Base-by-base conservation (phyloP, 2,113 vertebrate species). In the Carlito syrichta region DNA sequence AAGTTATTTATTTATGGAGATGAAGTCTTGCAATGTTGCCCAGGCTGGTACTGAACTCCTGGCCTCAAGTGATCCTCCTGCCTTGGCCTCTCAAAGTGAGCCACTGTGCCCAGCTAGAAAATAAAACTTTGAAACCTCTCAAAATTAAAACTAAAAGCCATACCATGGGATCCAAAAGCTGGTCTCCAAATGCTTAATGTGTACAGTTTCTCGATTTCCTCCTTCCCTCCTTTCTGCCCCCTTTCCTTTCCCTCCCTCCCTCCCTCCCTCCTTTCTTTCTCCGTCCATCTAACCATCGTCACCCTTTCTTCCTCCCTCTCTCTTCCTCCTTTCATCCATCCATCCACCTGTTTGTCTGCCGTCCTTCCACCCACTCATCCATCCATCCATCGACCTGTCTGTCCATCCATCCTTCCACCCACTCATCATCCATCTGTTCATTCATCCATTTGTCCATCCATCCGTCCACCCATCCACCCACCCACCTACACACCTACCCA, bases 231-330 rank as follows among this genome's bases (percentile, higher is more conserved):
- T 7, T 66, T 27, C 63, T 60, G 2, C 9, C 60, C 16, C 16
- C 16, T 16, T 54, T 54, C 16, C 52, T 54, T 54, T 54, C 52
- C 16, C 16, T 56, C 54, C 17, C 23, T 62, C 8, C 25, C 4
- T 30, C 4, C 27, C 25, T 9, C 5, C 14, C 7, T 17, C 32
- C 6, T 32, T 3, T 6, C 16, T 1, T 2, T 12, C 27, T 17
- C 2, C 14, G 1, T 35, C 5, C 32, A 11, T 66, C 6, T 2
- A 4, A 32, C 6, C 32, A 6, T 17, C 13, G n/a, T n/a, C 63
- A 13, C 12, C 5, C 12, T 5, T 66, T 32, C 32, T 35, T 66
- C 16, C 63, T 22, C 8, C 9, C 17, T 50, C 30, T 32, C 45
- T 50, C 30, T 48, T n/a, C 45, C 3, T 38, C 16, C n/a, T 63